phyloP scores from a whole-genome alignment of 35 echinoderm and acorn worm genomes.

The Strongylocentrotus purpuratus region DNA sequence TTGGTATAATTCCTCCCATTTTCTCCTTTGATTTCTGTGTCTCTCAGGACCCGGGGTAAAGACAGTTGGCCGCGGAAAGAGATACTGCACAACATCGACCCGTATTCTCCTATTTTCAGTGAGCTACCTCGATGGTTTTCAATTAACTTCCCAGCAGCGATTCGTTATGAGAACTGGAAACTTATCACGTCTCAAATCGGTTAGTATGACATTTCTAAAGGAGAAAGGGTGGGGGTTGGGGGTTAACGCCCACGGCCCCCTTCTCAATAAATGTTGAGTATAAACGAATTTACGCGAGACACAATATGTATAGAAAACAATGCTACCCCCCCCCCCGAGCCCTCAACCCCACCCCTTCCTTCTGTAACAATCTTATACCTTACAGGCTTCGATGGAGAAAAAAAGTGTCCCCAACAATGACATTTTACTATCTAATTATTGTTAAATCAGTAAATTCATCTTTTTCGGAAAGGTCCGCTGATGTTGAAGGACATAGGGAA shows the following conservation, averaged over 20 bases:
- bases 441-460: too few relatives aligned
- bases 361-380: too few relatives aligned
- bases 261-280: too few relatives aligned
- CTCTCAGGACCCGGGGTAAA: neutral
- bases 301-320: too few relatives aligned
- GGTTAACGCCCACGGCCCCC: neutral
- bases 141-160: constrained; percentile 7
- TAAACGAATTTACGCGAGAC: too few relatives aligned
- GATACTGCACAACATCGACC: constrained; percentile 25
- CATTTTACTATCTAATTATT: too few relatives aligned
- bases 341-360: too few relatives aligned
- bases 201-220: neutral
- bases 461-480: too few relatives aligned
- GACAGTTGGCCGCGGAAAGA: constrained; percentile 11
- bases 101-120: neutral
- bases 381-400: too few relatives aligned
- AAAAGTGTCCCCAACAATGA: too few relatives aligned
- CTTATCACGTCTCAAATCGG: constrained; percentile 28
- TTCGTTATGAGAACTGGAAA: constrained; percentile 33
- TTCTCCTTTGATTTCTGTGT: neutral
- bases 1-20: neutral
- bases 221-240: neutral
- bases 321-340: too few relatives aligned
- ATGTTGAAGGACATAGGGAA: too few relatives aligned
- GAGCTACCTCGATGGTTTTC: neutral